Percentiles rank a stretch among this genome's conserved stretches.
Evolutionary conservation across 2,113 vertebrate species (phyloP).

Genomic region (Pelecanus crispus): DNA sequence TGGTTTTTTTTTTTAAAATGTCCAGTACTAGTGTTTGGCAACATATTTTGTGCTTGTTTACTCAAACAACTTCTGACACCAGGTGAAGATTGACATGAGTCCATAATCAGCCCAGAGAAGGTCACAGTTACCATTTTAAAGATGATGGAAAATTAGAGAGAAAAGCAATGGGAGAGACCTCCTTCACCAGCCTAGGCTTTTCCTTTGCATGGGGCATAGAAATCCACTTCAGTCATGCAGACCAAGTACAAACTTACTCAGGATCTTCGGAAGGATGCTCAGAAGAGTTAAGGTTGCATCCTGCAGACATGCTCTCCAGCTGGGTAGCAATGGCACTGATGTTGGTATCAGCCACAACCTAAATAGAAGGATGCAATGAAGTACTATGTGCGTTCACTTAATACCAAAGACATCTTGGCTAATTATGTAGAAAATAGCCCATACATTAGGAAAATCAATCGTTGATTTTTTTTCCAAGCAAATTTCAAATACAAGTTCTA

Average conservation of each 20-base stretch:
- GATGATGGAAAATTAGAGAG: background rate
- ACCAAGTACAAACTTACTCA: conserved; percentile 77
- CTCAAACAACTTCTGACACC: background rate
- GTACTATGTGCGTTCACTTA: background rate
- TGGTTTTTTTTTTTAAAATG: background rate
- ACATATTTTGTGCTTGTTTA: background rate
- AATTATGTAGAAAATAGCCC: background rate
- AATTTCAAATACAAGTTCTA: background rate
- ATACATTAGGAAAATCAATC: background rate
- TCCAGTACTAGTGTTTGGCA: background rate
- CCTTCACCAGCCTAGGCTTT: background rate
- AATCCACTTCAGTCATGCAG: background rate
- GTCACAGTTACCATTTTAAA: background rate
- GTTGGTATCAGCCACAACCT: conserved; percentile 95
- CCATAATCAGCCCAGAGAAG: background rate
- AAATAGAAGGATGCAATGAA: background rate
- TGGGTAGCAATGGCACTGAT: conserved; percentile 89
- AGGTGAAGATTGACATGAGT: background rate
- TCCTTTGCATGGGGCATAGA: background rate
- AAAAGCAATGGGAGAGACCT: background rate
- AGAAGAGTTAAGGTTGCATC: conserved; percentile 48
- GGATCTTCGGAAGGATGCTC: conserved; percentile 74
- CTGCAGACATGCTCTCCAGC: conserved; percentile 83
- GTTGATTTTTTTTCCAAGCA: fast-evolving
- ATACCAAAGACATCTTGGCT: background rate